Evolutionary conservation across 2,113 vertebrate genomes (phyloP).

Genomic region (Zosterops pallidus): DNA sequence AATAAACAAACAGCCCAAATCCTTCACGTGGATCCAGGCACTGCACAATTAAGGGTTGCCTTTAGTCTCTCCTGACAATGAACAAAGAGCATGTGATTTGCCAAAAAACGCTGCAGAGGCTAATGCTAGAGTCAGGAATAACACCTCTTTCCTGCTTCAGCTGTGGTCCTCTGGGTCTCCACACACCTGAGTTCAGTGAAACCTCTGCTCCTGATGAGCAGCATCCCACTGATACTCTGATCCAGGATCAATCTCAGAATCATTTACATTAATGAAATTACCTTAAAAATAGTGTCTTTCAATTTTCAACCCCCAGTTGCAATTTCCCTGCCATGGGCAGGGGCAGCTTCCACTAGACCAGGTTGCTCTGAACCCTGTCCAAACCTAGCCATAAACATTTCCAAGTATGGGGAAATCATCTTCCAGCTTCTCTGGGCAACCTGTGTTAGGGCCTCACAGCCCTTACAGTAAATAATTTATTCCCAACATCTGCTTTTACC

Average conservation of each 20-base stretch:
- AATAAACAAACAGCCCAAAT: neutral
- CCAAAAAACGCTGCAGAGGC: neutral
- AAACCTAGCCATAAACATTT: neutral
- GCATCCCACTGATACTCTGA: neutral
- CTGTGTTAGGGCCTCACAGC: neutral
- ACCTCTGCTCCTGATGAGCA: neutral
- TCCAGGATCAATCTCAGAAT: neutral
- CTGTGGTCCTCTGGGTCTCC: neutral
- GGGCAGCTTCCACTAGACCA: neutral
- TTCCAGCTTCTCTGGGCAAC: neutral
- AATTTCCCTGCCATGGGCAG: neutral
- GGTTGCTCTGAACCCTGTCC: neutral
- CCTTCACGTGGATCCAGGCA: neutral
- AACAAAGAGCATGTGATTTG: neutral
- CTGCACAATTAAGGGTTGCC: neutral
- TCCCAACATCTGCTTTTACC: neutral
- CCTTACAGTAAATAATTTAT: neutral
- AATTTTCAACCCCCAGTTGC: neutral
- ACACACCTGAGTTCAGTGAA: accelerated
- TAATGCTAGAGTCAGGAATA: accelerated
- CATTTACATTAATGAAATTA: neutral
- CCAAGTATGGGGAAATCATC: neutral
- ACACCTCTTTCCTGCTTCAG: neutral
- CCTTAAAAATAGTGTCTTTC: neutral
- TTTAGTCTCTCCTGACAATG: neutral